Conservation (phyloP, 1,140 invertebrate genomes). For the Grapholita molesta region DNA sequence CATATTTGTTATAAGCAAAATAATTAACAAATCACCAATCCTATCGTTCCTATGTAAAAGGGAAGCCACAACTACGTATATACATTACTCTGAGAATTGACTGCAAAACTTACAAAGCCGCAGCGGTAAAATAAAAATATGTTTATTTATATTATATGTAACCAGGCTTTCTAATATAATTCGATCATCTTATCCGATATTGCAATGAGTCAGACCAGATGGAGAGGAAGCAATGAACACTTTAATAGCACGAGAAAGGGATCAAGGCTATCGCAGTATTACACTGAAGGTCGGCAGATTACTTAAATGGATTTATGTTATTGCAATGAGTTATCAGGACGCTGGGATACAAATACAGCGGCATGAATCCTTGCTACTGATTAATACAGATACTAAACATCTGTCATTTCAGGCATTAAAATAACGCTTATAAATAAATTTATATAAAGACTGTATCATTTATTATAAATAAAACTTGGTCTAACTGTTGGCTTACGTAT, state of each 20-base stretch:
- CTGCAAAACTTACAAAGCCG: not conserved
- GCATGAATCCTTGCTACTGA: no score
- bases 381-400: no score
- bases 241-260: conserved; percentile 44
- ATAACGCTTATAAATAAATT: no score
- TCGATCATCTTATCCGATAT: not conserved
- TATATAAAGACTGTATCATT: no score
- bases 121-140: not conserved
- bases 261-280: conserved; percentile 45
- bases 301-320: conserved; percentile 34
- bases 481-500: no score
- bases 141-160: not conserved
- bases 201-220: conserved; percentile 47
- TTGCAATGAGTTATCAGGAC: not conserved
- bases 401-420: no score
- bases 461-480: no score
- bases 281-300: conserved; percentile 35
- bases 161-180: not conserved
- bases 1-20: no score
- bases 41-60: no score
- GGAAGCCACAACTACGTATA: no score
- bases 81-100: not conserved
- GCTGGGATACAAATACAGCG: not conserved
- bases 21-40: no score
- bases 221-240: conserved; percentile 51